These are phyloP conservation scores for Pavo muticus DNA, from an alignment of 2,113 vertebrate genomes.

Conservation along the genomic window DNA sequence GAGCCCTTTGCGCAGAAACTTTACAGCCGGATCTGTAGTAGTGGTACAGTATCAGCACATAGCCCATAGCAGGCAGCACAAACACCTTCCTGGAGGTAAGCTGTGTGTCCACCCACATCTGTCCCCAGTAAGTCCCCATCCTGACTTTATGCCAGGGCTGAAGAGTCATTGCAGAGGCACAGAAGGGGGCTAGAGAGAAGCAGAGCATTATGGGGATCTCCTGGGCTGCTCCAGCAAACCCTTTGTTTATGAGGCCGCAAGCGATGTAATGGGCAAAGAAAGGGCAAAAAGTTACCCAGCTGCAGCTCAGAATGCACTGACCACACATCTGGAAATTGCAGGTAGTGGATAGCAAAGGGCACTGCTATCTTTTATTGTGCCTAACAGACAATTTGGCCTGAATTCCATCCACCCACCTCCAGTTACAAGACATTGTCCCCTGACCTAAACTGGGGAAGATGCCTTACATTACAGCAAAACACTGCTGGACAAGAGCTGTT, in stretches of 20 bases:
- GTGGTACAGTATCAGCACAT: rapidly evolving
- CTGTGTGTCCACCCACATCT: rapidly evolving
- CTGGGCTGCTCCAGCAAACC: background rate
- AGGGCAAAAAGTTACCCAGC: background rate
- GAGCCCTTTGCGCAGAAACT: background rate
- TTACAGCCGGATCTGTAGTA: background rate
- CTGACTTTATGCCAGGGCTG: background rate
- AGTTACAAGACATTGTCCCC: background rate
- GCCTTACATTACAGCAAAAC: background rate
- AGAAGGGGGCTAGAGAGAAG: background rate
- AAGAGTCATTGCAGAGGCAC: background rate
- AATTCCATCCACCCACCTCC: background rate
- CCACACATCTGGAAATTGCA: background rate
- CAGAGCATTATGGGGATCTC: background rate
- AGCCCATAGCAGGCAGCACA: background rate
- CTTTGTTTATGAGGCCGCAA: background rate
- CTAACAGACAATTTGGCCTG: background rate
- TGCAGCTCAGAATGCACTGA: background rate
- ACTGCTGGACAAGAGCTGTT: background rate
- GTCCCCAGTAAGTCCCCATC: background rate
- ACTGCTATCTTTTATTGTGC: rapidly evolving
- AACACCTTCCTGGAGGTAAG: background rate
- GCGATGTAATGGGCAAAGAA: background rate
- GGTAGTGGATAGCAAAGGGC: background rate
- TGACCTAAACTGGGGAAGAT: background rate